Evolutionary conservation across 2,797 vertebrate species (phyloP).

Genomic region (Orestias chungarensis): DNA sequence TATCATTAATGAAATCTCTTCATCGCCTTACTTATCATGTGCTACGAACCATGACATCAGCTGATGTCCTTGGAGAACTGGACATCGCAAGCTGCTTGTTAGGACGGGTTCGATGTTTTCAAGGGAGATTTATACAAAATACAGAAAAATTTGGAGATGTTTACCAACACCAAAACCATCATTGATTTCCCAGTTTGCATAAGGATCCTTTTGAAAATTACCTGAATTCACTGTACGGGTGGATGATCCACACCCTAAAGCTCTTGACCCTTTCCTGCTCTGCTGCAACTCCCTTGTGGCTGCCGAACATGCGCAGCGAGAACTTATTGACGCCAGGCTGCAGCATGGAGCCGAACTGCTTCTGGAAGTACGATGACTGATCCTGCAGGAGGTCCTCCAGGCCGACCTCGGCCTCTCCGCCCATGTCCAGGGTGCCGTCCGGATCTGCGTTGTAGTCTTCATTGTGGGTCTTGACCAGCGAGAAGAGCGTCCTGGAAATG

Average conservation of each 20-base stretch:
- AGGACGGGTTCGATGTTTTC: conserved; percentile 9
- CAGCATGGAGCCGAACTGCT: conserved; percentile 85
- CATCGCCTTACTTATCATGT: conserved; percentile 79
- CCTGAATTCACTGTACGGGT: conserved; percentile 99
- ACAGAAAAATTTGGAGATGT: background rate
- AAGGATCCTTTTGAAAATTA: conserved; percentile 46
- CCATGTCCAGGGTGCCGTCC: conserved; percentile 59
- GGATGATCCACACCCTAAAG: conserved; percentile 93
- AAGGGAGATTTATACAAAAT: conserved; percentile 9
- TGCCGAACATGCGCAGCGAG: conserved; percentile 95
- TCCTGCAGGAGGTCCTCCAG: conserved; percentile 48
- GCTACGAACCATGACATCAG: conserved; percentile 60
- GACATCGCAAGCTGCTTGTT: conserved; percentile 7
- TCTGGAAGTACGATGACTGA: conserved; percentile 80
- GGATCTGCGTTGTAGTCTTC: conserved; percentile 72
- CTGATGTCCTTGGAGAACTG: conserved; percentile 62
- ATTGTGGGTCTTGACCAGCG: conserved; percentile 73
- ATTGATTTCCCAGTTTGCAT: background rate
- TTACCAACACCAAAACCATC: background rate
- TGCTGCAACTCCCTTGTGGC: conserved; percentile 92
- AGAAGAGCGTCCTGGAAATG: conserved; percentile 68
- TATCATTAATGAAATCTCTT: conserved; percentile 79
- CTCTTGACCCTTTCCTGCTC: conserved; percentile 93
- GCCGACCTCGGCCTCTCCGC: conserved; percentile 45
- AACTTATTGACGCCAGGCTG: conserved; percentile 97